Base-by-base conservation (phyloP, 2,113 vertebrate species). In the Uria lomvia region DNA sequence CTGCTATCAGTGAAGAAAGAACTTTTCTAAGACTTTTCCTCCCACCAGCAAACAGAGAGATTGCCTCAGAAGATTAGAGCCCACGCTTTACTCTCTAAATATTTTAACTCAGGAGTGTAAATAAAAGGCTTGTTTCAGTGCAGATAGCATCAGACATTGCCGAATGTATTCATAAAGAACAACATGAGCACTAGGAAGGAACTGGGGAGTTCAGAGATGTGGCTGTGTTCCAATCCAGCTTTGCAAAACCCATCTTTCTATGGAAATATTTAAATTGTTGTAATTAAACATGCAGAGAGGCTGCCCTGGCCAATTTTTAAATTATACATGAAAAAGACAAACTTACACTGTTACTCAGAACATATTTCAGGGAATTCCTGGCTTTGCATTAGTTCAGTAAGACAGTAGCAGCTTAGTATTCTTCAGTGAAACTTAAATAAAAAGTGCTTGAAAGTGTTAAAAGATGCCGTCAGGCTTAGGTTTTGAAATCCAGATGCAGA, bases 81-180 rank as follows among this genome's bases (percentile, higher is more conserved):
- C 58, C 20, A 20, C 4, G 11, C 78, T 93, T 80, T 72, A 24
- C 12, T 65, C 52, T 95, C 60, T 62, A 77, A 88, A 66, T 43
- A 56, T 40, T 79, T 94, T 68, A 95, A 65, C 71, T 81, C 52
- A 80, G n/a, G 67, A 86, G 77, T 70, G 42, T 94, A 94, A 95
- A 94, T 73, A 82, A 63, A 88, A 92, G 67, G 30, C 15, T 80
- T 0, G 8, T 72, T 96, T 91, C 56, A 68, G 34, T 90, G 40
- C 36, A 84, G 82, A 72, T 87, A 79, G 21, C 60, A 81, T 78
- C 55, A 81, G 36, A 47, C 49, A 17, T 76, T 88, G 42, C 68
- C 18, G 21, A 79, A 82, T 58, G 12, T 63, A 52, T 79, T 96
- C 8, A 58, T 63, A 45, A 90, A 87, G 45, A 79, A 45, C 42